Percentiles rank a stretch among this genome's conserved stretches.
Evolutionary conservation across 1,140 invertebrate genomes (phyloP).

Genomic region (Hydropsyche tenuis): DNA sequence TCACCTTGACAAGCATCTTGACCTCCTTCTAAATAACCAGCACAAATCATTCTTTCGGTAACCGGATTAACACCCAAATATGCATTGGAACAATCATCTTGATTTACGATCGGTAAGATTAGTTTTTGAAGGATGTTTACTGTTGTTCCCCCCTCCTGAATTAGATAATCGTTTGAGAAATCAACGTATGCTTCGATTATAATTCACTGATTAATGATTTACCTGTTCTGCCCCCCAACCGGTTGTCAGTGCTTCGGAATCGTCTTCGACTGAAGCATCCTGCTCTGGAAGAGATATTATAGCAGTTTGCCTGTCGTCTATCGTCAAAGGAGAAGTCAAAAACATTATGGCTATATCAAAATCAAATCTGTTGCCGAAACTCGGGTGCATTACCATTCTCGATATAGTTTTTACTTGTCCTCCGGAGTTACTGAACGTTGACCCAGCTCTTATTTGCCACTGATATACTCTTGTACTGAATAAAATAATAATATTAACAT

Average conservation of each 20-base stretch:
- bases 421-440: background rate
- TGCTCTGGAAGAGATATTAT: conserved; percentile 14
- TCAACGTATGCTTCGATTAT: background rate
- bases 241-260: background rate
- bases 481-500: too few relatives aligned
- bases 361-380: background rate
- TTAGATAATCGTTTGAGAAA: background rate
- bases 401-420: background rate
- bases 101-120: conserved; percentile 52
- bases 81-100: conserved; percentile 49
- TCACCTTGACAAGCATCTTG: conserved; percentile 56
- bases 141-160: conserved; percentile 14
- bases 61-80: conserved; percentile 53
- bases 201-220: background rate
- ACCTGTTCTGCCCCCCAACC: conserved; percentile 32
- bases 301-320: background rate
- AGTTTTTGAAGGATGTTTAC: conserved; percentile 54
- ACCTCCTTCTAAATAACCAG: conserved; percentile 55
- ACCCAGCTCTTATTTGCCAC: background rate
- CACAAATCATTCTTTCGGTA: conserved; percentile 69
- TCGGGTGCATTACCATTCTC: background rate
- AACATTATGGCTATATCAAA: conserved; percentile 13
- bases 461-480: conserved; percentile 1
- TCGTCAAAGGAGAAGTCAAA: background rate
- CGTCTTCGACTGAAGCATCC: background rate